Evolutionary conservation across 2,113 vertebrate species (phyloP).

Genomic region (Amblyopsis rosae): DNA sequence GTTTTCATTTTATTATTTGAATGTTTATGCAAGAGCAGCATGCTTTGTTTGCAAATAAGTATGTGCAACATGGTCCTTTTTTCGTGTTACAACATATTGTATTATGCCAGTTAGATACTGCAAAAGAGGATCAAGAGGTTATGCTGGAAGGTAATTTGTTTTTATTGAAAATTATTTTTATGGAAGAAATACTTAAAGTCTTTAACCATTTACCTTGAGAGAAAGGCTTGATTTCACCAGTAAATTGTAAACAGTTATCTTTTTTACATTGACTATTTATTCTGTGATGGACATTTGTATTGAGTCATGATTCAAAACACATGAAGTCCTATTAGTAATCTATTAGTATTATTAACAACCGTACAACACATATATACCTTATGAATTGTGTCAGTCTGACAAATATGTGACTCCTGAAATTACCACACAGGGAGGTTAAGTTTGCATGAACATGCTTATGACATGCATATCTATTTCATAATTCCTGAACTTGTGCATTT

Average conservation of each 20-base stretch:
- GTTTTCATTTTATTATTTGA: conserved; percentile 19
- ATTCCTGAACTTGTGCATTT: too few relatives aligned
- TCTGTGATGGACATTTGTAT: conserved; percentile 6
- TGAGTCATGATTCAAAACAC: too few relatives aligned
- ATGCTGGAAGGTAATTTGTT: not conserved
- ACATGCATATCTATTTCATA: too few relatives aligned
- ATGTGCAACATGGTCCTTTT: not conserved
- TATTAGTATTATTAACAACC: too few relatives aligned
- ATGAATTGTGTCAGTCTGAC: too few relatives aligned
- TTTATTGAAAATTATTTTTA: not conserved
- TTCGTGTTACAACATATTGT: too few relatives aligned
- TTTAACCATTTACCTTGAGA: conserved; percentile 14
- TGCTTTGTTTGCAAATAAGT: conserved; percentile 29
- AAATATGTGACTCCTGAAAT: too few relatives aligned
- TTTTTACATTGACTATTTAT: conserved; percentile 63
- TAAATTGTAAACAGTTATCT: conserved; percentile 48
- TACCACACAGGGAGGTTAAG: too few relatives aligned
- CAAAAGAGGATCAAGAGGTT: conserved; percentile 1
- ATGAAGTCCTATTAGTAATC: too few relatives aligned
- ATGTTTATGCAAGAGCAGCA: conserved; percentile 46
- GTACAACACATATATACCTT: too few relatives aligned
- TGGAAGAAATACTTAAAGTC: not conserved
- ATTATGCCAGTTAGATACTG: conserved; percentile 10
- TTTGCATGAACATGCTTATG: too few relatives aligned
- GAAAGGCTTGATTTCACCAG: not conserved